Base-by-base conservation (phyloP, 2,888 invertebrate genomes). In the Epirrita christyi region DNA sequence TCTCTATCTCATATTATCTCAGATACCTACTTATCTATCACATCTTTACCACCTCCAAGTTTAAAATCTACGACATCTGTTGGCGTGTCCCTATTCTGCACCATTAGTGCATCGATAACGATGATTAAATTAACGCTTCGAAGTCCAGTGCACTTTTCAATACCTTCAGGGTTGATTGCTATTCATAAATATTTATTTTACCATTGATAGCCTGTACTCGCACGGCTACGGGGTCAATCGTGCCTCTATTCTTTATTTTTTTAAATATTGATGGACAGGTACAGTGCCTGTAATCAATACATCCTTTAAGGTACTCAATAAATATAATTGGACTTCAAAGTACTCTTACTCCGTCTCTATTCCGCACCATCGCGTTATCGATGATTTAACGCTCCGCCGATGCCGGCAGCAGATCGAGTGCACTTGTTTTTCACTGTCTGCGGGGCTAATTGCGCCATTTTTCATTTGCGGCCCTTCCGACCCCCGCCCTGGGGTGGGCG, bases 341-440 rank as follows among this genome's bases (percentile, higher is more conserved):
- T 43, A 43, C 28, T 34, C 13, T 28, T 36, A 59, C 55, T 45
- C 48, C 71, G 67, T 68, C 74, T 70, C 68, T 68, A 73, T 68
- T 68, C 54, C 64, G 56, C 55, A 21, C 68, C 70, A 69, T 71
- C 73, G 66, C 70, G 78, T 74, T 84, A 84, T 85, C 83, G 83
- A 81, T 76, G 80, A 74, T 75, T 72, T 68, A 70, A 63, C 70
- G 75, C 68, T 71, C 66, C 67, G 70, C 49, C 72, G 72, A 67
- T 64, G 76, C 71, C 78, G 75, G 79, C 71, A 72, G 74, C 78
- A 88, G 88, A 89, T 88, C 81, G 86, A 88, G 87, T 87, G 87
- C 87, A 86, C 88, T 89, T 88, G 89, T 92, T 89, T 89, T 88
- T 92, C 91, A 90, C 90, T 90, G 91, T 91, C 91, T 86, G 84